Percentiles rank a stretch among this genome's conserved stretches.
phyloP scores from a whole-genome alignment of 2,113 vertebrate genomes.

The Apus apus region DNA sequence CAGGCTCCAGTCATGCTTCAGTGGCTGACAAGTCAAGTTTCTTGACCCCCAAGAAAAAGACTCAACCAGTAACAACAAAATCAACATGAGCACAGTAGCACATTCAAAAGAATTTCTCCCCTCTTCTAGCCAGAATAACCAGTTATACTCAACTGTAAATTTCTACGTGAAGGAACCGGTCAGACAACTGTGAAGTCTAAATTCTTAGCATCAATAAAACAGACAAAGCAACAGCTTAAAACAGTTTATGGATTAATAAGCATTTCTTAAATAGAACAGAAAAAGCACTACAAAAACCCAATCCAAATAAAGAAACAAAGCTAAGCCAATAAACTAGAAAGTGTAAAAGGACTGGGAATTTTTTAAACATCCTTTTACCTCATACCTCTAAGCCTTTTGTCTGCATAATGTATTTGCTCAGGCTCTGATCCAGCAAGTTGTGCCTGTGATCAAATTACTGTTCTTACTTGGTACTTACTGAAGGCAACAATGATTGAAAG shows the following conservation, averaged over 20 bases:
- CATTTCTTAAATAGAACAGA: background rate
- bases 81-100: background rate
- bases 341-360: background rate
- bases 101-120: slow-evolving; percentile 8
- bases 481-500: background rate
- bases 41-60: slow-evolving; percentile 17
- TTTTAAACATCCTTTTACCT: background rate
- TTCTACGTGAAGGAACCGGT: background rate
- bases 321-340: background rate
- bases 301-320: background rate
- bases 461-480: background rate
- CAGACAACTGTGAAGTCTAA: background rate
- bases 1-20: background rate
- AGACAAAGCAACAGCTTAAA: background rate
- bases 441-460: background rate
- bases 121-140: slow-evolving; percentile 17
- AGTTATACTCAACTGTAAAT: background rate
- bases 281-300: background rate
- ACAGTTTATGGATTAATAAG: background rate
- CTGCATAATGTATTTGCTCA: background rate
- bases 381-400: background rate
- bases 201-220: slow-evolving; percentile 5
- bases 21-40: slow-evolving; percentile 8
- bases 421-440: slow-evolving; percentile 7
- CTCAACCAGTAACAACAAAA: slow-evolving; percentile 14